Conservation (phyloP, 2,888 invertebrate genomes). For the Platycheirus rosarum region DNA sequence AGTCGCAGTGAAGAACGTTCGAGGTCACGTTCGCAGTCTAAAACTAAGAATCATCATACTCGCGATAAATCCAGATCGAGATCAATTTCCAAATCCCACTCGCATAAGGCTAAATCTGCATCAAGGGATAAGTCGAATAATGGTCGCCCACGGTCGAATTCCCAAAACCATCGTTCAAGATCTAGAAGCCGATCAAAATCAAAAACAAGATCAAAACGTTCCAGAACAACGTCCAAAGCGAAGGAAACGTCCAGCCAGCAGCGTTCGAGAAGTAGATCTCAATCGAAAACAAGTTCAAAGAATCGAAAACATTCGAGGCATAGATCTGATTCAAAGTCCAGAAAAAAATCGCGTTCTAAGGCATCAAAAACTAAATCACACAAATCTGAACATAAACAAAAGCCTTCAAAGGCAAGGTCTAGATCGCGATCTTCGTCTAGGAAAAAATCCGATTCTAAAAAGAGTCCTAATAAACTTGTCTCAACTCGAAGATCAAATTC, state of each 20-base stretch:
- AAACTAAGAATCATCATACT: slow-evolving; percentile 42
- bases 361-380: slow-evolving; percentile 29
- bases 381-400: slow-evolving; percentile 21
- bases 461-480: slow-evolving; percentile 47
- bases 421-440: slow-evolving; percentile 35
- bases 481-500: slow-evolving; percentile 71
- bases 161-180: slow-evolving; percentile 26
- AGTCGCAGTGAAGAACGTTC: slow-evolving; percentile 74
- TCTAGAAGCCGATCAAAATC: slow-evolving; percentile 40
- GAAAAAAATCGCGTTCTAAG: slow-evolving; percentile 12
- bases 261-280: slow-evolving; percentile 34
- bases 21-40: slow-evolving; percentile 74
- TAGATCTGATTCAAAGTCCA: slow-evolving; percentile 28
- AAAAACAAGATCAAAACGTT: slow-evolving; percentile 16
- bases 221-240: slow-evolving; percentile 17
- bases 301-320: slow-evolving; percentile 13
- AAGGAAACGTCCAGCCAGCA: slow-evolving; percentile 6
- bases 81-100: slow-evolving; percentile 40
- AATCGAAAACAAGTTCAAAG: slow-evolving; percentile 12
- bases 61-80: slow-evolving; percentile 42
- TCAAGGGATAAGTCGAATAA: slow-evolving; percentile 60
- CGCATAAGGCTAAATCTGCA: slow-evolving; percentile 48
- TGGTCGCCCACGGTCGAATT: slow-evolving; percentile 69
- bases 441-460: slow-evolving; percentile 25
- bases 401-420: slow-evolving; percentile 30